Evolutionary conservation across 2,797 vertebrate species (phyloP).

Genomic region (Tragelaphus eurycerus): DNA sequence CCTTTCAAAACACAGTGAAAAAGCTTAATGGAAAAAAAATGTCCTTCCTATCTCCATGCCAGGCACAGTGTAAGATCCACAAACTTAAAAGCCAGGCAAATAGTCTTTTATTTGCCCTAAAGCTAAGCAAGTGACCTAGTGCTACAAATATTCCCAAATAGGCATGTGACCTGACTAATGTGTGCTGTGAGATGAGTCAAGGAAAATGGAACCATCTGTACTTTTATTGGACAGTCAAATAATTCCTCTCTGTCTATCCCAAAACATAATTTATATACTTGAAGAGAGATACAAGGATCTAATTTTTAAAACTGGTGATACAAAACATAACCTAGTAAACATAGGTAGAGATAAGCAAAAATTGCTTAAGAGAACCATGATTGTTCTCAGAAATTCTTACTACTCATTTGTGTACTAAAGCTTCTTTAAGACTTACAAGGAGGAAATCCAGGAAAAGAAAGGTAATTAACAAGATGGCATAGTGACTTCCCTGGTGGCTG

Average conservation of each 20-base stretch:
- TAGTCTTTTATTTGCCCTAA: constrained; percentile 68
- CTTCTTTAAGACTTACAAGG: neutral
- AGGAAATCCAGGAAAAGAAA: neutral
- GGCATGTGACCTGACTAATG: constrained; percentile 51
- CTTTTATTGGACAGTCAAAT: constrained; percentile 65
- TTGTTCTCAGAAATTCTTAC: neutral
- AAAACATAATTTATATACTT: constrained; percentile 34
- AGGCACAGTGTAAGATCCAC: constrained; percentile 64
- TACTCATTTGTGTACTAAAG: neutral
- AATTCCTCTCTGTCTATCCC: constrained; percentile 38
- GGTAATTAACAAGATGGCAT: neutral
- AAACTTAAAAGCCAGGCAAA: constrained; percentile 75
- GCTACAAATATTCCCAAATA: constrained; percentile 65
- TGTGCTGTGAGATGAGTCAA: constrained; percentile 70
- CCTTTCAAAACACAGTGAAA: constrained; percentile 77
- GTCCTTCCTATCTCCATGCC: constrained; percentile 62
- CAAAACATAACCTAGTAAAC: constrained; percentile 7
- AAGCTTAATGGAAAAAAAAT: constrained; percentile 70
- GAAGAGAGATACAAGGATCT: neutral
- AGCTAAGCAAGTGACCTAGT: constrained; percentile 57
- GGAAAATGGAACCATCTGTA: constrained; percentile 69
- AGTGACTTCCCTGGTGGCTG: neutral
- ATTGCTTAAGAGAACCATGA: neutral
- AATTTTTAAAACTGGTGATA: neutral
- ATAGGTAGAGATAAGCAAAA: neutral